Percentiles rank a stretch among this genome's conserved stretches.
Evolutionary conservation across 2,888 invertebrate species (phyloP).

Genomic region (Panopea generosa): DNA sequence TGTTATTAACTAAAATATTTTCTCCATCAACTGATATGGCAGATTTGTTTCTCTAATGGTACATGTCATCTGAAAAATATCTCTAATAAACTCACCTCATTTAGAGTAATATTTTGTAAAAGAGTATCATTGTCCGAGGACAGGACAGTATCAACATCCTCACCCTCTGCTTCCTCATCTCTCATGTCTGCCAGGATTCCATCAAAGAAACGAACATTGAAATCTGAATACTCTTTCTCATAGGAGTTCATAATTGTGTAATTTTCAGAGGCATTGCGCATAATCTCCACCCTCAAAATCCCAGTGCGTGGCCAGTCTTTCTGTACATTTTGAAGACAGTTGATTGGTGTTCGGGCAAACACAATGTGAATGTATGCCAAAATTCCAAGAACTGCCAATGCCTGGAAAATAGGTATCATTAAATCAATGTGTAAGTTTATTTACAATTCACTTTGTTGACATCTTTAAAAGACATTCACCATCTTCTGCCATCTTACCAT

Average conservation of each 20-base stretch:
- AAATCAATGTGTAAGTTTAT: no score
- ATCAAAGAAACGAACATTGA: slow-evolving; percentile 71
- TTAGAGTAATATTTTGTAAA: no score
- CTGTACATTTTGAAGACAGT: slow-evolving; percentile 94
- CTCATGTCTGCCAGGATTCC: slow-evolving; percentile 40
- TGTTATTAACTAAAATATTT: no score
- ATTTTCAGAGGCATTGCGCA: slow-evolving; percentile 87
- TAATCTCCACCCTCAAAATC: slow-evolving; percentile 95
- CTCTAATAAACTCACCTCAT: no score
- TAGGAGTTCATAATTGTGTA: slow-evolving; percentile 94
- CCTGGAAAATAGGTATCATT: slow-evolving; percentile 87
- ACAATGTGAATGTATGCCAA: slow-evolving; percentile 97
- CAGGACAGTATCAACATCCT: slow-evolving; percentile 5
- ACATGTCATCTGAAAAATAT: no score
- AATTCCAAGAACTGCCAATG: slow-evolving; percentile 94
- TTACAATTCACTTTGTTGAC: no score
- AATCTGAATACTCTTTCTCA: slow-evolving; percentile 89
- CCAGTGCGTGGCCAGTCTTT: slow-evolving; percentile 98
- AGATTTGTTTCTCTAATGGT: no score
- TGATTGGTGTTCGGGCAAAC: slow-evolving; percentile 96
- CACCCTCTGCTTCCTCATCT: slow-evolving; percentile 3
- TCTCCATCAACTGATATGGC: no score
- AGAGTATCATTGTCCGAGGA: no score
- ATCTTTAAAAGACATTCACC: no score
- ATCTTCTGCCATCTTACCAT: no score